These are phyloP conservation scores for Sinocyclocheilus maitianheensis DNA, from an alignment of 2,113 vertebrate species.

Conservation along the genomic window DNA sequence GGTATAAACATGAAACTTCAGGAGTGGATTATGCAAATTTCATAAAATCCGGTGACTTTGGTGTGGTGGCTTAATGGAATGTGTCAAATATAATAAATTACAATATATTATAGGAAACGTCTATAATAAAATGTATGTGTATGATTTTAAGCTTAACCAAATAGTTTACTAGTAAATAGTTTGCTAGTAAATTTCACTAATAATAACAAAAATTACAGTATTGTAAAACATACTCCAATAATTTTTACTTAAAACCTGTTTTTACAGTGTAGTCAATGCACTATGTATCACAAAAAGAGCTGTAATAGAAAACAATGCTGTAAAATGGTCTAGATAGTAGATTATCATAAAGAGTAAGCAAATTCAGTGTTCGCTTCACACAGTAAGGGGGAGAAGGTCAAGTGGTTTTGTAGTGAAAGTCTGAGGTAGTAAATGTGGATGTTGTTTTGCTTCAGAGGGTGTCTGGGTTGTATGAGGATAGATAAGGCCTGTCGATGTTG, in stretches of 20 bases:
- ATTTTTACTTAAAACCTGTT: neutral
- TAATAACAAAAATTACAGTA: neutral
- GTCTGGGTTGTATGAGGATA: conserved; percentile 34
- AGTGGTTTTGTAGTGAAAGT: neutral
- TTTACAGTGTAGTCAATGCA: neutral
- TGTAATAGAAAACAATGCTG: neutral
- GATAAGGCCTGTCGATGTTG: conserved; percentile 9
- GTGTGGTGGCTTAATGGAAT: neutral
- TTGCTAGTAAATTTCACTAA: neutral
- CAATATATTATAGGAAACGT: neutral
- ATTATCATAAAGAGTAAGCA: neutral
- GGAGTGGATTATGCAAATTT: neutral
- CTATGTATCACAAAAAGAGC: neutral
- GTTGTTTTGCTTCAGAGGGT: conserved; percentile 20
- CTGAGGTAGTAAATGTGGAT: neutral
- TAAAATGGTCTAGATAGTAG: neutral
- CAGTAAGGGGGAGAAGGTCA: neutral
- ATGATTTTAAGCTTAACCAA: neutral
- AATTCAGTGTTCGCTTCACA: neutral
- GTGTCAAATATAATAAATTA: neutral
- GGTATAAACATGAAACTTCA: neutral
- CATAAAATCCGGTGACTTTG: neutral
- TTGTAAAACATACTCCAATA: no score
- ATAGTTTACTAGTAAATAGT: neutral
- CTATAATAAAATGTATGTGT: neutral